Evolutionary conservation across 2,888 invertebrate genomes (phyloP).

Genomic region (Allygus modestus): DNA sequence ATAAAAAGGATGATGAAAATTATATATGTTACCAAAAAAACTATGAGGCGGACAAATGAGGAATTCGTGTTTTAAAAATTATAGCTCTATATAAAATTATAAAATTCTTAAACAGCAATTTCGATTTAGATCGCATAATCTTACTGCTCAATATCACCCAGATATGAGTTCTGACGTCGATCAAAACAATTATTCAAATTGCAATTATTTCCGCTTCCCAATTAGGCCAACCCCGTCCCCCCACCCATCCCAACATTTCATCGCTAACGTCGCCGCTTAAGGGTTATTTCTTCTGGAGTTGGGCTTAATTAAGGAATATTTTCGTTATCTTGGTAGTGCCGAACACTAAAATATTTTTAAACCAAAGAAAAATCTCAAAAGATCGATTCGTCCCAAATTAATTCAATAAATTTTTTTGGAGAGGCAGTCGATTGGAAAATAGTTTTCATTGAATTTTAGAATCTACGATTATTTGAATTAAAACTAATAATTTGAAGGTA

Average conservation of each 20-base stretch:
- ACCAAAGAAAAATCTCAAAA: too few relatives aligned
- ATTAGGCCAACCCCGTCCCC: neutral
- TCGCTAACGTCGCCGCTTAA: slow-evolving; percentile 17
- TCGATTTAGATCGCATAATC: slow-evolving; percentile 16
- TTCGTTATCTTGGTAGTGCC: neutral
- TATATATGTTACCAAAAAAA: too few relatives aligned
- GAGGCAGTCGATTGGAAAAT: too few relatives aligned
- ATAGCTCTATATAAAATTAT: too few relatives aligned
- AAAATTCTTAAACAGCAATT: neutral
- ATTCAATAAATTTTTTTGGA: too few relatives aligned
- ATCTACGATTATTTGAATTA: too few relatives aligned
- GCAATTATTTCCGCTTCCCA: slow-evolving; percentile 45
- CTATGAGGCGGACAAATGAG: too few relatives aligned
- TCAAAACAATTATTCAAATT: slow-evolving; percentile 45
- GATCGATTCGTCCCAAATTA: too few relatives aligned
- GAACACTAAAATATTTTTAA: neutral
- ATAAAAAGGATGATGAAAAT: too few relatives aligned
- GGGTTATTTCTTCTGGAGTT: neutral
- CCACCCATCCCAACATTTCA: neutral
- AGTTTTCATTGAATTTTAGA: too few relatives aligned
- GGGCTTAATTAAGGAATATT: slow-evolving; percentile 2
- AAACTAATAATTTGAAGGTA: too few relatives aligned
- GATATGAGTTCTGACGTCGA: slow-evolving; percentile 29
- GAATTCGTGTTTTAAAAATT: too few relatives aligned
- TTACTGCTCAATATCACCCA: neutral